Conservation (phyloP, 2,888 invertebrate species). For the Ptychoptera contaminata region DNA sequence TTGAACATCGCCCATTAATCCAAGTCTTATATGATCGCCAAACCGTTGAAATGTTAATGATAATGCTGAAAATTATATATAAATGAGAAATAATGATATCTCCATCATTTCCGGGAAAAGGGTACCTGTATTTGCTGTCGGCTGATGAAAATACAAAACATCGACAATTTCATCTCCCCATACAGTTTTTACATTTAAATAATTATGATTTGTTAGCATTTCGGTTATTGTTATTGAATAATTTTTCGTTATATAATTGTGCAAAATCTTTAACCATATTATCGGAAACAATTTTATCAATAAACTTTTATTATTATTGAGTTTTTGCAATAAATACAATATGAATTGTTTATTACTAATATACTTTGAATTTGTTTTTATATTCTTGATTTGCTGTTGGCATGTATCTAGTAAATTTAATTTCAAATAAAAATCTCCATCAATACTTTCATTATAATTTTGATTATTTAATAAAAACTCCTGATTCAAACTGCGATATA, state of each 20-base stretch:
- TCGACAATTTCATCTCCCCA: constrained; percentile 1
- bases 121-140: neutral
- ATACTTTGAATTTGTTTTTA: neutral
- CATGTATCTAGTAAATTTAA: neutral
- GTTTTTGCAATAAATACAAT: neutral
- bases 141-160: constrained; percentile 1
- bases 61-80: neutral
- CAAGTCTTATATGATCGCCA: neutral
- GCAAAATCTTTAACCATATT: neutral
- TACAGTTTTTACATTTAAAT: neutral
- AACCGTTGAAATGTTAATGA: constrained; percentile 1
- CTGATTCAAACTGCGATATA: neutral
- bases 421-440: neutral
- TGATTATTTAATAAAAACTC: neutral
- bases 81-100: neutral
- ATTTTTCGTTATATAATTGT: constrained; percentile 1
- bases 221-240: neutral
- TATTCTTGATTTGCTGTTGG: neutral
- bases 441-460: neutral
- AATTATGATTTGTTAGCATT: neutral
- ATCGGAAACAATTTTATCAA: neutral
- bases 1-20: neutral
- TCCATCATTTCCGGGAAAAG: no score
- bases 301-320: neutral
- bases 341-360: neutral